Percentiles rank a stretch among this genome's conserved stretches.
These are phyloP conservation scores for Erebia aethiops DNA, from an alignment of 2,888 invertebrate species.

Conservation along the genomic window DNA sequence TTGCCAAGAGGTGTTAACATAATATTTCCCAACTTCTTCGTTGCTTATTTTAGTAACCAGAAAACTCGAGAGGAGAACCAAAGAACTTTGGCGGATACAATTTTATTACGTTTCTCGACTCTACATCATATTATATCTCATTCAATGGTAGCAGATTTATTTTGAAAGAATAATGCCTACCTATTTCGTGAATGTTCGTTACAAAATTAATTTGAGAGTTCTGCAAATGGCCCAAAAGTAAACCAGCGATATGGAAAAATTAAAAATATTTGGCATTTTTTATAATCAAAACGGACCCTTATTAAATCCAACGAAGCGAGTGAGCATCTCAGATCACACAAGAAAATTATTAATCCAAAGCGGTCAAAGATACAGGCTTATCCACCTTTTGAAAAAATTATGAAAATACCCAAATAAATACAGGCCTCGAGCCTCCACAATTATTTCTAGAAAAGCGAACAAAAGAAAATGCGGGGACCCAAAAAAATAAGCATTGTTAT, in stretches of 20 bases:
- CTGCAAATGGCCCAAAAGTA: background rate
- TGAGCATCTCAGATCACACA: conserved; percentile 56
- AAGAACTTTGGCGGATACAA: background rate
- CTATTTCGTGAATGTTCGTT: background rate
- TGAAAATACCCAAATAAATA: conserved; percentile 59
- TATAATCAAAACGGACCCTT: conserved; percentile 32
- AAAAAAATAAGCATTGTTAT: conserved; percentile 78
- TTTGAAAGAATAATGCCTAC: no score
- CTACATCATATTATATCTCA: no score
- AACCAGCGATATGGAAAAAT: conserved; percentile 25
- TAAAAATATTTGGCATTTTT: conserved; percentile 24
- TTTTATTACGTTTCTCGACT: no score
- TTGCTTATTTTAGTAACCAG: background rate
- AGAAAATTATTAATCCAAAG: conserved; percentile 46
- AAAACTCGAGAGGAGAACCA: background rate
- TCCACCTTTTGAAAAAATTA: conserved; percentile 48
- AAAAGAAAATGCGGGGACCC: conserved; percentile 58
- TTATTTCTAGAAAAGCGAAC: conserved; percentile 60
- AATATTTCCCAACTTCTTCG: background rate
- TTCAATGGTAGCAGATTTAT: no score
- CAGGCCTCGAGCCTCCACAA: conserved; percentile 63
- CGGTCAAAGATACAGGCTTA: conserved; percentile 51
- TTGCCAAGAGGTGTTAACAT: no score
- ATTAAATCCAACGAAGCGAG: conserved; percentile 53
- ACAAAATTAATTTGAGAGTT: conserved; percentile 11